phyloP scores from a whole-genome alignment of 2,113 vertebrate species.

The Crotalus horridus region DNA sequence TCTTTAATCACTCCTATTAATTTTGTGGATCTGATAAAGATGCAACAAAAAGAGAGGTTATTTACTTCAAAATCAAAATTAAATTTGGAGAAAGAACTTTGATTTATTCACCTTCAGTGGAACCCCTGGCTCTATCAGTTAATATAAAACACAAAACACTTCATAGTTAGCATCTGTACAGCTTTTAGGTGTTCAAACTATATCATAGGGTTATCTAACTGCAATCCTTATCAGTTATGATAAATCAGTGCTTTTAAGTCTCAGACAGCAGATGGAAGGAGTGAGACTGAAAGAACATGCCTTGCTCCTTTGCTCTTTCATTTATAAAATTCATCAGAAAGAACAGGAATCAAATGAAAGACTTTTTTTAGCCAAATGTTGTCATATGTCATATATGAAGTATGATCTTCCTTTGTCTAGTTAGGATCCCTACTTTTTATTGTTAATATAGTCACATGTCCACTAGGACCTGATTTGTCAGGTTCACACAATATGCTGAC shows the following conservation, averaged over 20 bases:
- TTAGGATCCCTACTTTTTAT: background rate
- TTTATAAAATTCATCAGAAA: background rate
- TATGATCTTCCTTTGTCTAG: background rate
- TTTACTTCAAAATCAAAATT: background rate
- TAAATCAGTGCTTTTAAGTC: background rate
- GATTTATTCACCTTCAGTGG: background rate
- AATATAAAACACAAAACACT: background rate
- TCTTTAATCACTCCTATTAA: background rate
- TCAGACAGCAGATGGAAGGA: background rate
- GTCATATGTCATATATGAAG: background rate
- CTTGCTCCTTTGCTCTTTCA: background rate
- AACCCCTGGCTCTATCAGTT: background rate
- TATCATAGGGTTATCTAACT: background rate
- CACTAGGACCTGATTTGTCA: background rate
- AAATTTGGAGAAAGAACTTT: background rate
- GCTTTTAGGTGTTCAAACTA: background rate
- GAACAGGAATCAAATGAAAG: background rate
- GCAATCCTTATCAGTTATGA: background rate
- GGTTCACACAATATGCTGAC: background rate
- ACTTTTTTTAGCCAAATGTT: background rate
- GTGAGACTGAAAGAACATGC: background rate
- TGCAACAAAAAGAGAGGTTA: background rate
- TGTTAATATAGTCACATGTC: background rate
- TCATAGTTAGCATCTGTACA: background rate
- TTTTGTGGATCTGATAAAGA: background rate